These are phyloP conservation scores for Drosophila rellima DNA, from an alignment of 2,888 invertebrate species.

Conservation along the genomic window DNA sequence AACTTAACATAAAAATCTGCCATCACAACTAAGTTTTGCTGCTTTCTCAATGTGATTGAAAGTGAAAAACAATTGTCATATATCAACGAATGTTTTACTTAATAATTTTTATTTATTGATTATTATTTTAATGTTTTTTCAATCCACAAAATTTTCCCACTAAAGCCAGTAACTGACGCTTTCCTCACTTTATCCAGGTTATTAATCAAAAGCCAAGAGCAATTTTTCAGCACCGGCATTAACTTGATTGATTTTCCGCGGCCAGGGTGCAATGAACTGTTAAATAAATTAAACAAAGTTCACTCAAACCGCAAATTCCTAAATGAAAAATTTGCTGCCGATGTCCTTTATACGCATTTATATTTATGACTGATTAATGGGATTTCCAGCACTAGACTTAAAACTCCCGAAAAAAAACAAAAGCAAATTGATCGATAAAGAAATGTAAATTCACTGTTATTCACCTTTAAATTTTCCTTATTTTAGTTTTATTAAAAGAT, in stretches of 20 bases:
- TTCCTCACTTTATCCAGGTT: not conserved
- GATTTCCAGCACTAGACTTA: not conserved
- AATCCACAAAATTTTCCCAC: constrained; percentile 8
- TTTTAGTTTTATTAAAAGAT: too few relatives aligned
- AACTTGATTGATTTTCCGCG: constrained; percentile 28
- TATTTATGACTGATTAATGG: constrained; percentile 8
- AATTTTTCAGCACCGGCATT: constrained; percentile 22
- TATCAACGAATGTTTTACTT: not conserved
- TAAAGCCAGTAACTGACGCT: constrained; percentile 1
- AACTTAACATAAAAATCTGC: not conserved
- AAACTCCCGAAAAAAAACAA: not conserved
- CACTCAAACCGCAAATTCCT: constrained; percentile 13
- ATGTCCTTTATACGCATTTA: constrained; percentile 7
- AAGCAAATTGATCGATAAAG: too few relatives aligned
- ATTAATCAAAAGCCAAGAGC: constrained; percentile 24
- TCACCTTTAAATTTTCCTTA: too few relatives aligned
- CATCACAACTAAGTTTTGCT: not conserved
- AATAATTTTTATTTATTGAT: not conserved
- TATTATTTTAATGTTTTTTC: not conserved
- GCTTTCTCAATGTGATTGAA: too few relatives aligned
- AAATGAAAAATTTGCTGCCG: constrained; percentile 19
- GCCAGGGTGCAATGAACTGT: constrained; percentile 15
- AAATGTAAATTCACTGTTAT: too few relatives aligned
- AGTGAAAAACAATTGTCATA: too few relatives aligned
- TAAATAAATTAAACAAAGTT: constrained; percentile 29